Evolutionary conservation across 2,888 invertebrate species (phyloP).

Genomic region (Luperina nickerlii): DNA sequence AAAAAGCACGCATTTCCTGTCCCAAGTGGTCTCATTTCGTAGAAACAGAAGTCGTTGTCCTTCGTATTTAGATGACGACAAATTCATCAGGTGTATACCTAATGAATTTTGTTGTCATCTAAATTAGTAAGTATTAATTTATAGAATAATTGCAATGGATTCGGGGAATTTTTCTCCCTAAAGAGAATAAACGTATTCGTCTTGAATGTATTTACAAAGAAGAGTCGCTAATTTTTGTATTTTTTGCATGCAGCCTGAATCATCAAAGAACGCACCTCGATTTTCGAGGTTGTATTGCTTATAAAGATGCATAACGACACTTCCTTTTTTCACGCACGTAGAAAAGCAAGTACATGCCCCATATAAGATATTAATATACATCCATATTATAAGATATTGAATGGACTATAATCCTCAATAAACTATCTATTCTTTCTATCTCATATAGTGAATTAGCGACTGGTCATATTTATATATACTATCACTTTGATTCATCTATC

Average conservation of each 20-base stretch:
- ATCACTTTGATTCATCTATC: slow-evolving; percentile 25
- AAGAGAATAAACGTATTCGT: background rate
- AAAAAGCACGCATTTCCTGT: slow-evolving; percentile 51
- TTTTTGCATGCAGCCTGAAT: background rate
- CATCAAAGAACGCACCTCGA: background rate
- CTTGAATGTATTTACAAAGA: background rate
- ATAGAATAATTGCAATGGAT: background rate
- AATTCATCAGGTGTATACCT: background rate
- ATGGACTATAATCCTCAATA: slow-evolving; percentile 33
- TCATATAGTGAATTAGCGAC: background rate
- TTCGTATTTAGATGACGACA: background rate
- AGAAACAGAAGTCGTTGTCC: slow-evolving; percentile 10
- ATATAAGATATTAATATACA: slow-evolving; percentile 22
- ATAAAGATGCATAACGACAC: background rate
- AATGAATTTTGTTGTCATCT: too few relatives aligned
- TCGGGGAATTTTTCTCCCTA: background rate
- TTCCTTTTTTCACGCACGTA: slow-evolving; percentile 5
- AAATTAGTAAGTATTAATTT: background rate
- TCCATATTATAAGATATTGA: slow-evolving; percentile 39
- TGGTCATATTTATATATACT: background rate
- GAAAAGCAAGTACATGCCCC: slow-evolving; percentile 1
- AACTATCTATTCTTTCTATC: slow-evolving; percentile 10
- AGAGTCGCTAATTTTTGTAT: background rate
- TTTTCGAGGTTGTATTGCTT: slow-evolving; percentile 1
- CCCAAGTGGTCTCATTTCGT: slow-evolving; percentile 10